Evolutionary conservation across 2,797 vertebrate genomes (phyloP), one percentile per base, ranked within the genome.

Genomic region (Sebastes nivosus): DNA sequence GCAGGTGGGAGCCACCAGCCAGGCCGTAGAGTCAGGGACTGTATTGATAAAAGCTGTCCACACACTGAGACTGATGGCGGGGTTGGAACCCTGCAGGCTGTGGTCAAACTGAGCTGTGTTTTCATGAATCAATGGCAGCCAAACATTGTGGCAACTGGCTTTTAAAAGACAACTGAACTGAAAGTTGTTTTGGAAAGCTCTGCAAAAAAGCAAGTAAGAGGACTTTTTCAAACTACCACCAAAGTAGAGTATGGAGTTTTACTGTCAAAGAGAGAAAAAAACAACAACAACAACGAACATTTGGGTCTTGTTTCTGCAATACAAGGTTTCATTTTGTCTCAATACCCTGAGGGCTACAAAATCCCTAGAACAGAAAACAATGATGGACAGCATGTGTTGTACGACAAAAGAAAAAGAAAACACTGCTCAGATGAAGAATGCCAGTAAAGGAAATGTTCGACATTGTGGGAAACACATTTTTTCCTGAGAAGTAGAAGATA

Each of bases 71-170:
- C 61, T 50, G 65, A 63, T 27, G 24, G 77, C 60, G 66, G 60
- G 84, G 57, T 11, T 16, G 38, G 65, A 77, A 70, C 54, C 77
- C 89, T 79, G 66, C 79, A 76, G 75, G 55, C 73, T 66, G 77
- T n/a, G 34, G 67, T 54, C 50, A 54, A 54, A 54, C 50, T 20
- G 50, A 52, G 50, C 50, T 54, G 50, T 10, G 20, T 22, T 72
- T 70, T 63, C 46, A 77, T 65, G 57, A 81, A 65, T 70, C 73
- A 73, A 4, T 42, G 22, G 50, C 38, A 70, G 50, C 38, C 58
- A 75, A 77, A 67, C 34, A 60, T 74, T 14, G 64, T 30, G 46
- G 61, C 61, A 65, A 67, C 14, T 66, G 58, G 72, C 38, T n/a
- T 58, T 54, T n/a, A 54, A 54, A 54, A 54, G 50, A 68, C 61